phyloP scores from a whole-genome alignment of 2,797 vertebrate genomes.

The Triplophysa bombifrons region DNA sequence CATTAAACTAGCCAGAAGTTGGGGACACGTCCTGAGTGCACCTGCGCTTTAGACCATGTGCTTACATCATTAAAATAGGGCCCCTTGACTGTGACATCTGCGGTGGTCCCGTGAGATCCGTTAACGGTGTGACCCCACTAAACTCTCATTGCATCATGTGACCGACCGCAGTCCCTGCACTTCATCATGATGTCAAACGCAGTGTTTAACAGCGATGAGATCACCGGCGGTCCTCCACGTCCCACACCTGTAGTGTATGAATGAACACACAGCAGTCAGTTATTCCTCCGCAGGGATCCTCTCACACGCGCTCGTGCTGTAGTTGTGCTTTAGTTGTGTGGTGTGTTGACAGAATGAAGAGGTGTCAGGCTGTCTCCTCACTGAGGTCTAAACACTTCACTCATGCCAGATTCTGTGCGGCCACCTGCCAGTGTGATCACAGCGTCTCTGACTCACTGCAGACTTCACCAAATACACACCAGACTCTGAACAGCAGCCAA shows the following conservation, averaged over 20 bases:
- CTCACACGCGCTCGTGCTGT: neutral
- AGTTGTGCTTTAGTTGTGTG: neutral
- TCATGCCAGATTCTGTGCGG: conserved; percentile 43
- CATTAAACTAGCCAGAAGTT: too few species aligned
- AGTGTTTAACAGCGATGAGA: too few species aligned
- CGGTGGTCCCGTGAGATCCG: conserved; percentile 40
- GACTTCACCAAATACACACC: conserved; percentile 21
- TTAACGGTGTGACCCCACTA: conserved; percentile 27
- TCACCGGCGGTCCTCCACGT: too few species aligned
- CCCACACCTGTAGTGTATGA: too few species aligned
- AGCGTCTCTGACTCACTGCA: neutral
- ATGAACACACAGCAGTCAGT: conserved; percentile 18
- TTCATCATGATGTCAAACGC: conserved; percentile 18
- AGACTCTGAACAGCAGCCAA: neutral
- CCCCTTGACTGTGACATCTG: conserved; percentile 10
- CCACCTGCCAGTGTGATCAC: conserved; percentile 25
- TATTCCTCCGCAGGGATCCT: neutral
- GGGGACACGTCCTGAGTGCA: too few species aligned
- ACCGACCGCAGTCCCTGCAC: neutral
- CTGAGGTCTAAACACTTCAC: conserved; percentile 29
- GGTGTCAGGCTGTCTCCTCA: conserved; percentile 22
- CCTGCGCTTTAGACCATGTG: too few species aligned
- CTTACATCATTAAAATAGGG: too few species aligned
- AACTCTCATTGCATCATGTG: conserved; percentile 3
- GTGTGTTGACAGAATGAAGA: conserved; percentile 18